Evolutionary conservation across 1,140 invertebrate genomes (phyloP).

Genomic region (Bombus superbus): DNA sequence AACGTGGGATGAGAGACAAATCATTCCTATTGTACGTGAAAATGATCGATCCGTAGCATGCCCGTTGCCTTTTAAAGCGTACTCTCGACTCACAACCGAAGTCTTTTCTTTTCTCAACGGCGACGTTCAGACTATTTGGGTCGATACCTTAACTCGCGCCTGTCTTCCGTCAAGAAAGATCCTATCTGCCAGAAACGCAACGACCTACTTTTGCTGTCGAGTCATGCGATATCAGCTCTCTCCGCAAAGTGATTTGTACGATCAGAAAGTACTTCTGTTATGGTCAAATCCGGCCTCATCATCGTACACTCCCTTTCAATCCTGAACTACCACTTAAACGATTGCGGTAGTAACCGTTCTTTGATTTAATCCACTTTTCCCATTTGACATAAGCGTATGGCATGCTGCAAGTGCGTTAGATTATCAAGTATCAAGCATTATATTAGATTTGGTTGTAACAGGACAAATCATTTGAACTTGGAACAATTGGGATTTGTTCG

Average conservation of each 20-base stretch:
- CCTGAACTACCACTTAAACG: not conserved
- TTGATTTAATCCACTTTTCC: not conserved
- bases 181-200: conserved; percentile 61
- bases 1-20: conserved; percentile 41
- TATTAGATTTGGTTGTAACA: too few species aligned
- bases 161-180: conserved; percentile 60
- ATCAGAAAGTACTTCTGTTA: conserved; percentile 41
- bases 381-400: too few species aligned
- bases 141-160: conserved; percentile 61
- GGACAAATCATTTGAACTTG: too few species aligned
- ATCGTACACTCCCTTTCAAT: not conserved
- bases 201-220: conserved; percentile 59
- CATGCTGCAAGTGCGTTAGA: too few species aligned
- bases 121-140: conserved; percentile 48
- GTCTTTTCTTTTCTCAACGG: conserved; percentile 42
- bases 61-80: conserved; percentile 45
- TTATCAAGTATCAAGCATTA: too few species aligned
- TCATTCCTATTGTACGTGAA: conserved; percentile 37
- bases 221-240: conserved; percentile 60
- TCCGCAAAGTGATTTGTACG: conserved; percentile 56
- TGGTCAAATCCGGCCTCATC: conserved; percentile 24
- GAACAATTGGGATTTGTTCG: too few species aligned
- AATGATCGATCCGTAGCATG: conserved; percentile 56
- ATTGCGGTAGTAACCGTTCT: not conserved
- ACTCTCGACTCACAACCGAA: conserved; percentile 51